phyloP scores from a whole-genome alignment of 2,113 vertebrate genomes.

The Daphoenositta chrysoptera region DNA sequence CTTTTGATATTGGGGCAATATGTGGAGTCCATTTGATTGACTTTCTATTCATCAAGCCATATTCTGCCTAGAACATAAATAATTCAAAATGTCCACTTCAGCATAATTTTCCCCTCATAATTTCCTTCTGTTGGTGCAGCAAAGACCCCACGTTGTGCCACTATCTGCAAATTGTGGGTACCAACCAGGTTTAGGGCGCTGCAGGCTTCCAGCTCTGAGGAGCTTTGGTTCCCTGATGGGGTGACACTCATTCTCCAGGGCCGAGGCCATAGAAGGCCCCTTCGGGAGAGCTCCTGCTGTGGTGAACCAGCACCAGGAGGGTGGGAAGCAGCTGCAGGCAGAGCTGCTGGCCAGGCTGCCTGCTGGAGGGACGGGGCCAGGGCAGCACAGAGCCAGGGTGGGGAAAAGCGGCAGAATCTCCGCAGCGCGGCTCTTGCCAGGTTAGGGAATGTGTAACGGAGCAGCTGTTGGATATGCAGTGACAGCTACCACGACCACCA shows the following conservation, averaged over 20 bases:
- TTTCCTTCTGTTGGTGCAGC: background rate
- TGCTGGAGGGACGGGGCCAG: background rate
- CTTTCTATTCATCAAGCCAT: background rate
- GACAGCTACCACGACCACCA: slow-evolving; percentile 46
- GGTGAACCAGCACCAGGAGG: background rate
- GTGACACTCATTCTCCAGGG: background rate
- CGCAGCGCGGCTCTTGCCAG: background rate
- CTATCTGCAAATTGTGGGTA: background rate
- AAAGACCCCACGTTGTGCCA: background rate
- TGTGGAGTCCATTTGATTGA: background rate
- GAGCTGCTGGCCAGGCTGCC: background rate
- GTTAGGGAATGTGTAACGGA: slow-evolving; percentile 47
- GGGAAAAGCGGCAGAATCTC: slow-evolving; percentile 3
- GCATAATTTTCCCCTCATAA: background rate
- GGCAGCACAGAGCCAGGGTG: background rate
- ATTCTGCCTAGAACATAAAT: background rate
- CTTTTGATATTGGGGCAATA: background rate
- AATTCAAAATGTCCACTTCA: background rate
- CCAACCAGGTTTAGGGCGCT: background rate
- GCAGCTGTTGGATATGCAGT: slow-evolving; percentile 59
- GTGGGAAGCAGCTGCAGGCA: slow-evolving; percentile 6
- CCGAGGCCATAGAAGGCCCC: background rate
- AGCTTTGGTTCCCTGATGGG: background rate
- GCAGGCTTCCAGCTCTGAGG: background rate
- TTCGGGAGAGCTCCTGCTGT: background rate